Conservation (phyloP, 2,797 vertebrate species). For the Falco cherrug region DNA sequence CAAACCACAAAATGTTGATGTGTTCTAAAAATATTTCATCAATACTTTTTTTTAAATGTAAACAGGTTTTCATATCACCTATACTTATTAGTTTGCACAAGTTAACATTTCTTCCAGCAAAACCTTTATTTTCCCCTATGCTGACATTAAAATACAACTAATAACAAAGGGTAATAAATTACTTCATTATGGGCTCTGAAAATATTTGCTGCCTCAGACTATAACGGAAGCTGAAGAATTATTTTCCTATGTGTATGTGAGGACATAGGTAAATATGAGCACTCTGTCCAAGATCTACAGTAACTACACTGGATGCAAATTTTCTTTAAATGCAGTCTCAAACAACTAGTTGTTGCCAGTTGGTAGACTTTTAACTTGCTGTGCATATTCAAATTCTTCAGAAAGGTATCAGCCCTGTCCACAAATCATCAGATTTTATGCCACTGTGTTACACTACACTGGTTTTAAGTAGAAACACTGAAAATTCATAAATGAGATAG, state of each 20-base stretch:
- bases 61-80: background rate
- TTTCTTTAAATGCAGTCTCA: background rate
- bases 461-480: background rate
- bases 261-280: background rate
- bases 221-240: background rate
- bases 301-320: background rate
- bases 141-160: background rate
- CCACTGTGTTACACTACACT: background rate
- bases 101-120: background rate
- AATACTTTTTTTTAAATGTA: background rate
- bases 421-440: background rate
- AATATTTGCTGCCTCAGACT: background rate
- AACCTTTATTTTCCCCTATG: background rate
- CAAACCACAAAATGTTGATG: background rate
- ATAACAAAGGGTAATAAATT: background rate
- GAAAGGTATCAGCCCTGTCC: background rate
- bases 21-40: background rate
- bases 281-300: background rate
- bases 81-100: accelerated
- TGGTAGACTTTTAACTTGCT: background rate
- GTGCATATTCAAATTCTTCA: background rate
- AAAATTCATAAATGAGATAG: background rate
- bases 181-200: background rate
- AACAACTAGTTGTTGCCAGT: background rate
- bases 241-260: background rate